Conservation (phyloP, 1,140 invertebrate species). For the Cotesia vestalis region DNA sequence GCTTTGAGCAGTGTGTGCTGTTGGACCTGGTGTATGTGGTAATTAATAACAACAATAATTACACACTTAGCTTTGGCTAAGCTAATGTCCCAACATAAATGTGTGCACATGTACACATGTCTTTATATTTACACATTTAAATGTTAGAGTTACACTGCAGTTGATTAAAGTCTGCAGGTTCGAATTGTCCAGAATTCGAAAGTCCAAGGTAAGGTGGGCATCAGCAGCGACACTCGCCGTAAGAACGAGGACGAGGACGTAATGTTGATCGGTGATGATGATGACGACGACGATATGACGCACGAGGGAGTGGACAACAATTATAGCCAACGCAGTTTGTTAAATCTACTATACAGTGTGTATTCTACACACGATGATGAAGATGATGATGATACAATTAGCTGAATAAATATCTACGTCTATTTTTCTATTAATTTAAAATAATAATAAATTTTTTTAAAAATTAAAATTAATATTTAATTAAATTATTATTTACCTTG, state of each 20-base stretch:
- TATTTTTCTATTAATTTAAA: background rate
- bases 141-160: background rate
- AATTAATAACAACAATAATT: no score
- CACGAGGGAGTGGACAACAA: conserved; percentile 2
- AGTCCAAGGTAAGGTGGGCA: conserved; percentile 32
- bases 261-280: conserved; percentile 24
- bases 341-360: background rate
- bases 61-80: no score
- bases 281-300: conserved; percentile 22
- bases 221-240: conserved; percentile 7
- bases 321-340: no score
- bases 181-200: conserved; percentile 27
- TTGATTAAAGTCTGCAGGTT: background rate
- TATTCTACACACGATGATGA: background rate
- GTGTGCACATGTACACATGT: no score
- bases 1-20: no score
- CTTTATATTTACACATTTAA: no score
- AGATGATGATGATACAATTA: conserved; percentile 4
- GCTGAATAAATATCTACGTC: background rate
- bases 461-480: conserved; percentile 6
- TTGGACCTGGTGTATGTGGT: no score
- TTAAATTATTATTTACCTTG: conserved; percentile 56
- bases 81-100: no score
- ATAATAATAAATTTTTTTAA: background rate
- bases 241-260: conserved; percentile 41